Base-by-base conservation (phyloP, 2,888 invertebrate genomes). In the Xanthorhoe designata region DNA sequence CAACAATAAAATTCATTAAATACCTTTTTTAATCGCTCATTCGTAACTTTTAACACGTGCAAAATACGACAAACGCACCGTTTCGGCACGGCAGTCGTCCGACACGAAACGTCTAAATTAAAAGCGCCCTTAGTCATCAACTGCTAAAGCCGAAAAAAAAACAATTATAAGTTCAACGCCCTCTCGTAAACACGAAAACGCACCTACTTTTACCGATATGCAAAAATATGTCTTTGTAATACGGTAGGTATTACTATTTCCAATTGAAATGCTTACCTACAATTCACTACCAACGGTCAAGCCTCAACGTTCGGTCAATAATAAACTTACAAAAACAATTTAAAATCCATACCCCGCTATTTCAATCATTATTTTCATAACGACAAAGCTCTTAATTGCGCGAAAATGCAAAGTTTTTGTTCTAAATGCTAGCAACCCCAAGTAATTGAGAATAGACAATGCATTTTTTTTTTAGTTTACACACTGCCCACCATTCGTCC, bases 381-480 rank as follows among this genome's bases (percentile, higher is more conserved):
- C 13, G 8, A 53, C 50, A 53, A 49, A 50, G 52, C 47, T 47
- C 18, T 47, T 32, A 32, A 15, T 35, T 55, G 17, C 52, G 52
- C 38, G n/a, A 7, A 52, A 56, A 51, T 29, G 49, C 10, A 24
- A 9, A 52, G 38, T 38, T 47, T 49, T 57, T 60, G 32, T 61
- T 66, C 53, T 8, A 35, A 29, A 61, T 50, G 35, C 19, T 56
- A 53, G 71, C 77, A 73, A 75, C 82, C 83, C 83, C 78, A 77
- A 75, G 76, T 78, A 74, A 78, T 80, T 75, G 75, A 69, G 75
- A 75, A 78, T 77, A 81, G 81, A 83, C 80, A 81, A 83, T 79
- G 77, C 68, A 75, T 78, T 77, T 77, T 79, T 79, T 75, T 72
- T 76, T 2, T 61, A 19, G 42, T 61, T 35, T 24, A 35, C 52